Evolutionary conservation across 1,140 invertebrate species (phyloP).

Genomic region (Manduca sexta): DNA sequence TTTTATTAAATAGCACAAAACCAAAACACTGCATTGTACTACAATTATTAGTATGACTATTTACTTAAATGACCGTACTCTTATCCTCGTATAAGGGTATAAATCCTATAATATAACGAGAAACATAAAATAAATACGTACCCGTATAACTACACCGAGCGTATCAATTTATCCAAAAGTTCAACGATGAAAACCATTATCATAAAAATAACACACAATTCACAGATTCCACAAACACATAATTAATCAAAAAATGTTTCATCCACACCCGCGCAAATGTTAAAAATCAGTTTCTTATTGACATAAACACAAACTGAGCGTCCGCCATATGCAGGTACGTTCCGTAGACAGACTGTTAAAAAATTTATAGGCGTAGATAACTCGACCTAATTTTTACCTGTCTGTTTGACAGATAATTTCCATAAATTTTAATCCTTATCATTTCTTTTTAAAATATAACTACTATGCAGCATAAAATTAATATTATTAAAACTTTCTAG

Average conservation of each 20-base stretch:
- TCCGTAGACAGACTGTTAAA: slow-evolving; percentile 35
- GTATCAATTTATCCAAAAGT: slow-evolving; percentile 50
- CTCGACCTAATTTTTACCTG: no score
- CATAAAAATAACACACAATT: slow-evolving; percentile 58
- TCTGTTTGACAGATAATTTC: slow-evolving; percentile 21
- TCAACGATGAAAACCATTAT: slow-evolving; percentile 60
- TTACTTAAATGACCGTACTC: background rate
- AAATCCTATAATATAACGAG: slow-evolving; percentile 35
- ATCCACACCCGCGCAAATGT: slow-evolving; percentile 68
- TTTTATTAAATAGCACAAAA: background rate
- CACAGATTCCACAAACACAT: slow-evolving; percentile 62
- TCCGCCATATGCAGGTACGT: slow-evolving; percentile 70
- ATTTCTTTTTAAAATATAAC: no score
- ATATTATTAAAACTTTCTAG: no score
- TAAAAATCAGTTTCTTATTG: slow-evolving; percentile 69
- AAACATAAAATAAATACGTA: slow-evolving; percentile 62
- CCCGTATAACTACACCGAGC: slow-evolving; percentile 60
- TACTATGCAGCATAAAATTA: no score
- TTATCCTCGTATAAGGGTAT: slow-evolving; percentile 16
- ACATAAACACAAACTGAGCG: slow-evolving; percentile 71
- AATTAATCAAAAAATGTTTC: slow-evolving; percentile 51
- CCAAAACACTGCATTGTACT: background rate
- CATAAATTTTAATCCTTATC: no score
- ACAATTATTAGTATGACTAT: background rate
- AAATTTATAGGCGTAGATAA: no score